Percentiles rank a stretch among this genome's conserved stretches.
Evolutionary conservation across 2,888 invertebrate species (phyloP).

Genomic region (Dryobotodes eremita): DNA sequence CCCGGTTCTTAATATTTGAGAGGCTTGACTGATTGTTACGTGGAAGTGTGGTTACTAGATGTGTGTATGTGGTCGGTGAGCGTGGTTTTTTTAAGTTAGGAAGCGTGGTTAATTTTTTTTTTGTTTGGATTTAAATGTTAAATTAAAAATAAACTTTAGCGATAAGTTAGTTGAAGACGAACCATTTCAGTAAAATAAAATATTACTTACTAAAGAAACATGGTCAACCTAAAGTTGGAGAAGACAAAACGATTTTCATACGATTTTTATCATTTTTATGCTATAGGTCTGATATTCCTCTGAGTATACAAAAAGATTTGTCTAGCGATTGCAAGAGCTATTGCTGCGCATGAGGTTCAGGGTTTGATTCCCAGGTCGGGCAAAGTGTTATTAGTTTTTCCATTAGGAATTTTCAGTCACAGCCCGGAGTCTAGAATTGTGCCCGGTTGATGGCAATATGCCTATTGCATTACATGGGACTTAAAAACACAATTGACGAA

Average conservation of each 20-base stretch:
- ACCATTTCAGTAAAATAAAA: background rate
- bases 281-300: background rate
- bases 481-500: background rate
- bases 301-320: background rate
- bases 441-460: no score
- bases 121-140: background rate
- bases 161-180: background rate
- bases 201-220: background rate
- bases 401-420: background rate
- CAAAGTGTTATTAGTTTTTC: background rate
- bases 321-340: no score
- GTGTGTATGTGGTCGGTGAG: background rate
- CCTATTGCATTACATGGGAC: background rate
- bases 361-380: background rate
- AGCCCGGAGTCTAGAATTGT: background rate
- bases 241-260: background rate
- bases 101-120: background rate
- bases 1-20: constrained; percentile 50
- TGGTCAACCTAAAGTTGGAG: background rate
- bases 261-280: background rate
- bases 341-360: background rate
- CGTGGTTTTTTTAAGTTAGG: background rate
- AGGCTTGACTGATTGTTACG: constrained; percentile 59
- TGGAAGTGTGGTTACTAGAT: constrained; percentile 44
- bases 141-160: background rate